A percentile compares a stretch with the other conserved stretches of the same genome.
phyloP scores from a whole-genome alignment of 2,113 vertebrate species.

The Pandion haliaetus region DNA sequence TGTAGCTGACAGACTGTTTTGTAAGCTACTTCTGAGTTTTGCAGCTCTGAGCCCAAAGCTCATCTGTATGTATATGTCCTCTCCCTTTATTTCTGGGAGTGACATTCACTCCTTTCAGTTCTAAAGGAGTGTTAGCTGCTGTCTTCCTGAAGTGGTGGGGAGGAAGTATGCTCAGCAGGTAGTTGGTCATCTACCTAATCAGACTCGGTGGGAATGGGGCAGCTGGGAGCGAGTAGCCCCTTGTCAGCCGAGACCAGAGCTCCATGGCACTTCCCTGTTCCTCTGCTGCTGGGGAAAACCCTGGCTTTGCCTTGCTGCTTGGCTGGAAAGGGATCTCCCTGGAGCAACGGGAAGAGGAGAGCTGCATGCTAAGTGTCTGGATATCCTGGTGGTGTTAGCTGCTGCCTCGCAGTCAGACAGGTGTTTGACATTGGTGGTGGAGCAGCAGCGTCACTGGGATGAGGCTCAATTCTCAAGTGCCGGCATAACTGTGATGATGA shows the following conservation, averaged over 20 bases:
- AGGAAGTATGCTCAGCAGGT: background rate
- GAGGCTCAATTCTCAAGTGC: background rate
- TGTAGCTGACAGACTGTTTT: background rate
- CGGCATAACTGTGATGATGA: background rate
- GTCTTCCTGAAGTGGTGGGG: background rate
- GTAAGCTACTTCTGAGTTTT: background rate
- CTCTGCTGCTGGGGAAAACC: background rate
- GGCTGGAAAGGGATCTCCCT: background rate
- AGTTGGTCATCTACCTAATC: background rate
- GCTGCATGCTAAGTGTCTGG: background rate
- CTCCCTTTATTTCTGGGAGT: background rate
- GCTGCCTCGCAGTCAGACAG: background rate
- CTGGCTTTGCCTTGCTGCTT: background rate
- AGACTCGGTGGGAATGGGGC: background rate
- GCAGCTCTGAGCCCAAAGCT: background rate
- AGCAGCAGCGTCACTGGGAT: background rate
- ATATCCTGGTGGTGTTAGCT: background rate
- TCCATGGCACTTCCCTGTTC: background rate
- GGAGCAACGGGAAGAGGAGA: background rate
- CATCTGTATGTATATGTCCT: background rate
- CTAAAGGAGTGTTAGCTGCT: background rate
- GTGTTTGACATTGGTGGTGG: background rate
- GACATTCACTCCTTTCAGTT: background rate
- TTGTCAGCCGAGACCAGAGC: background rate
- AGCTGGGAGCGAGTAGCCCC: background rate